Base-by-base conservation (phyloP, 2,797 vertebrate species). In the Sebastes oblongus region DNA sequence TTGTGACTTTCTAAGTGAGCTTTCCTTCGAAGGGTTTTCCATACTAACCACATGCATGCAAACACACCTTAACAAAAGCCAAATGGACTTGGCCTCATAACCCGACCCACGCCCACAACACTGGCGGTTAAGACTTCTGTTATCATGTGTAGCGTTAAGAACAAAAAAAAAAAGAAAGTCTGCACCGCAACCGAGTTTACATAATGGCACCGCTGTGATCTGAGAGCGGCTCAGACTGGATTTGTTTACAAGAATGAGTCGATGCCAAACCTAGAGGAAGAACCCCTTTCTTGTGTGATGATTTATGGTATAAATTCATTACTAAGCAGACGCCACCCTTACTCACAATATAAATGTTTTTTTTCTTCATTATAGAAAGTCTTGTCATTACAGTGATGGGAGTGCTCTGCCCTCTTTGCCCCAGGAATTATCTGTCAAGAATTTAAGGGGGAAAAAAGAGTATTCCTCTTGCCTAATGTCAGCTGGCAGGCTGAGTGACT, bases 401-500 rank as follows among this genome's bases (percentile, higher is more conserved):
- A 36, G 66, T 16, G 46, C 59, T 72, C 29, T 29, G 16, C 16
- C 24, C 30, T 50, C n/a, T 75, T 76, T 68, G 68, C 24, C 12
- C 46, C 13, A 20, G 24, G 67, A 86, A 58, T 66, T 65, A 76
- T 76, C 71, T 56, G 59, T 83, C 70, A 64, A 75, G 60, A 80
- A 34, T 69, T 54, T 58, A n/a, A n/a, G 5, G 7, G 25, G 3
- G 20, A 55, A 39, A 18, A 12, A 36, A n/a, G 20, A 58, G 16
- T 36, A 39, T 36, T 67, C 6, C 52, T 84, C 46, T 69, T 71
- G 30, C 46, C 39, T 67, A 0, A 8, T 77, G 75, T 86, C 73
- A 82, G 76, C 66, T 86, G 84, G 74, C 73, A 78, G 72, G n/a
- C 52, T 66, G 76, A 86, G 81, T 64, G 78, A 59, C 56, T 81